These are phyloP conservation scores for Sebastes oblongus DNA, from an alignment of 2,797 vertebrate species.

Conservation along the genomic window DNA sequence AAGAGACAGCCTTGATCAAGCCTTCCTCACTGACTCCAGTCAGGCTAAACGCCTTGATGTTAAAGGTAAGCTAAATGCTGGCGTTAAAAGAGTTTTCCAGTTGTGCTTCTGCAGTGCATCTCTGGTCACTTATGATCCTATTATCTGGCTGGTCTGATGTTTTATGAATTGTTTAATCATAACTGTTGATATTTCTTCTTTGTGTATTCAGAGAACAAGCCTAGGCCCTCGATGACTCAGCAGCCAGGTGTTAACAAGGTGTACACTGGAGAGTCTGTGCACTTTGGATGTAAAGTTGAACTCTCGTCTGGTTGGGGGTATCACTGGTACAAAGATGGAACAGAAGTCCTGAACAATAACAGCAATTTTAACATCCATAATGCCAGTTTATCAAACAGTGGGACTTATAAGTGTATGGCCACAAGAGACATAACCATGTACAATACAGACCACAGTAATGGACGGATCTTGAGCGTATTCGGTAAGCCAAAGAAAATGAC, in stretches of 20 bases:
- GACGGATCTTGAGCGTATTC: rapidly evolving
- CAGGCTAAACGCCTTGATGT: background rate
- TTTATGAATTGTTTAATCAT: background rate
- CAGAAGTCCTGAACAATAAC: rapidly evolving
- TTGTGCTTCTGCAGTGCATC: background rate
- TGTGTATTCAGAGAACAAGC: slow-evolving; percentile 11
- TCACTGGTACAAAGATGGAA: slow-evolving; percentile 40
- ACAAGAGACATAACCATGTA: slow-evolving; percentile 10
- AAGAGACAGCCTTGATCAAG: background rate
- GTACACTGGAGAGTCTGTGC: slow-evolving; percentile 47
- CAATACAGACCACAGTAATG: background rate
- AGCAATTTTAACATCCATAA: background rate
- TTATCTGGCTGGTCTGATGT: slow-evolving; percentile 41
- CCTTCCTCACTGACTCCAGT: background rate
- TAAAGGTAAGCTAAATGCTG: slow-evolving; percentile 20
- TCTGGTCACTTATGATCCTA: slow-evolving; percentile 4
- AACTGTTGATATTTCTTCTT: background rate
- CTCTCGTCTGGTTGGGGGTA: slow-evolving; percentile 43
- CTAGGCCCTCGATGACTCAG: slow-evolving; percentile 32
- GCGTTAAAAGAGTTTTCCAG: background rate
- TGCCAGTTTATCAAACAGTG: rapidly evolving
- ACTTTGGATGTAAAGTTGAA: slow-evolving; percentile 32
- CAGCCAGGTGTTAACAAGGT: slow-evolving; percentile 14
- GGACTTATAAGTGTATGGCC: slow-evolving; percentile 42
- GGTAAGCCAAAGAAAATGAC: slow-evolving; percentile 34